These are phyloP conservation scores for Bufo bufo DNA, from an alignment of 2,113 vertebrate species.

Conservation along the genomic window DNA sequence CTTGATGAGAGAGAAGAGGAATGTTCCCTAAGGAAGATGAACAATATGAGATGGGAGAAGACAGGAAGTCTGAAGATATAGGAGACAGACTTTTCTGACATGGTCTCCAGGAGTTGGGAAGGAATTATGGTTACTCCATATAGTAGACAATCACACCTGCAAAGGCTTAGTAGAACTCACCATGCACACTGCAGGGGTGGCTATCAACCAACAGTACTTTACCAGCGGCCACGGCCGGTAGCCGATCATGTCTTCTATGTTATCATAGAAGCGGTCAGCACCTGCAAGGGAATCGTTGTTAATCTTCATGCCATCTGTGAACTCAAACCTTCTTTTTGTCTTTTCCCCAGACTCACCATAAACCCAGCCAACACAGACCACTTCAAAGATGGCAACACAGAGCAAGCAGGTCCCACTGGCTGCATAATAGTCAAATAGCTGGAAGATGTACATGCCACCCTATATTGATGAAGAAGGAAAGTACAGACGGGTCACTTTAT, in stretches of 20 bases:
- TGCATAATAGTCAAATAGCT: constrained; percentile 93
- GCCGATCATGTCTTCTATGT: constrained; percentile 94
- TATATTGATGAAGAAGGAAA: constrained; percentile 59
- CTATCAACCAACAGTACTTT: constrained; percentile 87
- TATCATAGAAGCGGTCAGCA: constrained; percentile 87
- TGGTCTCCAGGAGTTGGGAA: background rate
- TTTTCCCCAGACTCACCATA: constrained; percentile 81
- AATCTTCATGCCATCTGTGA: background rate
- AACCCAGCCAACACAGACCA: constrained; percentile 86
- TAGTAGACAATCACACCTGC: background rate
- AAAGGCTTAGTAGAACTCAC: constrained; percentile 71
- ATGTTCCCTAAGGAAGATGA: constrained; percentile 75
- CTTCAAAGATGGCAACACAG: constrained; percentile 87
- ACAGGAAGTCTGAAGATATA: background rate
- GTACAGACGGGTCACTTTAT: background rate
- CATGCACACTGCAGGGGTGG: constrained; percentile 87
- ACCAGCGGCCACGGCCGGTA: constrained; percentile 83
- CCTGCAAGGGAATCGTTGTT: constrained; percentile 67
- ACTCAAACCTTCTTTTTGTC: background rate
- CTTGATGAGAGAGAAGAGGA: constrained; percentile 90
- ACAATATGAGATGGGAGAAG: background rate
- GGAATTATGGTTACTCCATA: background rate
- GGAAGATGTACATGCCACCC: constrained; percentile 96
- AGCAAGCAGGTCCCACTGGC: constrained; percentile 90
- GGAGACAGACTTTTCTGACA: background rate